These are phyloP conservation scores for Lordiphosa clarofinis DNA, from an alignment of 1,140 invertebrate genomes.

Conservation along the genomic window DNA sequence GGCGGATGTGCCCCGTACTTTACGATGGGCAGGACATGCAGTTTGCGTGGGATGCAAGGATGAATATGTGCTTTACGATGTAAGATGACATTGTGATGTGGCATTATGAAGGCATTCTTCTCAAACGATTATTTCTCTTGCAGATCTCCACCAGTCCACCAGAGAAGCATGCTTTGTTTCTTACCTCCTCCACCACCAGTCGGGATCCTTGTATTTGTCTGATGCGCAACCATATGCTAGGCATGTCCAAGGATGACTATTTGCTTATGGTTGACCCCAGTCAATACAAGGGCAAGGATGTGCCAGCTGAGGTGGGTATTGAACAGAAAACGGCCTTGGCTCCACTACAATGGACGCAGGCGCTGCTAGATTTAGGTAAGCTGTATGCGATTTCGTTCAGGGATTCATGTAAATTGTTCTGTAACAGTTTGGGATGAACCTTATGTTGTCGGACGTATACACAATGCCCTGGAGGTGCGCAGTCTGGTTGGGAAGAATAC, in stretches of 20 bases:
- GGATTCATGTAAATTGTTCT: background rate
- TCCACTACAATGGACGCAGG: conserved; percentile 57
- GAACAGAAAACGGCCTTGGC: conserved; percentile 45
- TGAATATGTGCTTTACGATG: conserved; percentile 89
- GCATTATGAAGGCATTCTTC: no score
- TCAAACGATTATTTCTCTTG: background rate
- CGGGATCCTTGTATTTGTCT: conserved; percentile 91
- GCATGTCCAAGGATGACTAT: conserved; percentile 71
- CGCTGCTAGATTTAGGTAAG: conserved; percentile 58
- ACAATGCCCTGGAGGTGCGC: conserved; percentile 90
- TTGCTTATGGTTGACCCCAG: conserved; percentile 64
- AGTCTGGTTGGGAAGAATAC: conserved; percentile 87
- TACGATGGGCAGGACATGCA: conserved; percentile 92
- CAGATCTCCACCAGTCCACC: conserved; percentile 59
- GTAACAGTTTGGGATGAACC: conserved; percentile 92
- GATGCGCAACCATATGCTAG: conserved; percentile 63
- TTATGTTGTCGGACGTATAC: conserved; percentile 91
- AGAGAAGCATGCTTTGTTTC: conserved; percentile 84
- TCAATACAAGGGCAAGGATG: conserved; percentile 46
- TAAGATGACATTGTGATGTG: conserved; percentile 77
- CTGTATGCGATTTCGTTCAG: background rate
- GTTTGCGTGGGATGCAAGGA: conserved; percentile 91
- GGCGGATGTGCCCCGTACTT: conserved; percentile 89
- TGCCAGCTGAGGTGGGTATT: conserved; percentile 17
- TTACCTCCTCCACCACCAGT: conserved; percentile 88